phyloP scores from a whole-genome alignment of 2,797 vertebrate species.

The Coracias cyanogaster region DNA sequence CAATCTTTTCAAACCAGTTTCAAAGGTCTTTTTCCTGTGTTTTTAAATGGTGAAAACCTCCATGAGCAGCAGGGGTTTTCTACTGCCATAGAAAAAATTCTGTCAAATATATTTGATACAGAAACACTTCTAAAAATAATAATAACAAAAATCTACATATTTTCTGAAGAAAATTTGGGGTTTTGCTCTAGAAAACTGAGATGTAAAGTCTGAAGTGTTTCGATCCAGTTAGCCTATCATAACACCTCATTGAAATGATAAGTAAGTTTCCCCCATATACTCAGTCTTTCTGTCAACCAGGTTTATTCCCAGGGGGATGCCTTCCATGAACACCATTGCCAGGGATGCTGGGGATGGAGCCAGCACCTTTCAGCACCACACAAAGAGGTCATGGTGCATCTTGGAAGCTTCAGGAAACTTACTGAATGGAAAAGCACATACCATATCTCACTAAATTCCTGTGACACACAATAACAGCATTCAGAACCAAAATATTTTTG shows the following conservation, averaged over 20 bases:
- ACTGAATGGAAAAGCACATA: fast-evolving
- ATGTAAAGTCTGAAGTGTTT: neutral
- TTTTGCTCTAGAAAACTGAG: neutral
- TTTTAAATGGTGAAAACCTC: neutral
- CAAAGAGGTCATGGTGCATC: neutral
- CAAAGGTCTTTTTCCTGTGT: neutral
- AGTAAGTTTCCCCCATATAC: neutral
- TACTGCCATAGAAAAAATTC: neutral
- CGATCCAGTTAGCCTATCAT: fast-evolving
- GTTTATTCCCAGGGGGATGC: neutral
- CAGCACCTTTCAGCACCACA: neutral
- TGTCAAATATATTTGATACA: neutral
- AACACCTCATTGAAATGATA: neutral
- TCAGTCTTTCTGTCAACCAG: neutral
- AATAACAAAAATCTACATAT: neutral
- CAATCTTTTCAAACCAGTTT: neutral
- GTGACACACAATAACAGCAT: neutral
- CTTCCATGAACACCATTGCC: neutral
- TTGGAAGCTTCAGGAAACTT: neutral
- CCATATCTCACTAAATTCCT: neutral
- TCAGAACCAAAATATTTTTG: neutral
- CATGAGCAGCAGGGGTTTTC: neutral
- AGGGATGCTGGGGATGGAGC: neutral
- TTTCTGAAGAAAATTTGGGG: neutral
- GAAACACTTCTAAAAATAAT: neutral